These are phyloP conservation scores for Catharus ustulatus DNA, from an alignment of 2,797 vertebrate species.

Conservation along the genomic window DNA sequence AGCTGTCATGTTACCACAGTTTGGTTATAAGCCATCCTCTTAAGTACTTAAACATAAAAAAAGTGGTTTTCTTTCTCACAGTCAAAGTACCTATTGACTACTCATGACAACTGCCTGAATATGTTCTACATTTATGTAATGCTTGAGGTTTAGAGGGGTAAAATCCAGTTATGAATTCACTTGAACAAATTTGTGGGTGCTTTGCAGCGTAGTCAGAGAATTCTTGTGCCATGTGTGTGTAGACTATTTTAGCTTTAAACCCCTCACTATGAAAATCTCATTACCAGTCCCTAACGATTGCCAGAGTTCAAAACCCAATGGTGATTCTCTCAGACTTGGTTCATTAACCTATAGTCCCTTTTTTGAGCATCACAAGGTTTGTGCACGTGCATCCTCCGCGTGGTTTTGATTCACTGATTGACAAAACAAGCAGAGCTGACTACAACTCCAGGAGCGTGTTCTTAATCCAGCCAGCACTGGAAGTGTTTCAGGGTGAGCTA, in stretches of 20 bases:
- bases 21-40: neutral
- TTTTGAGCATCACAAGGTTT: neutral
- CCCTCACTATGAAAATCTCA: neutral
- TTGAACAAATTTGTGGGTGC: neutral
- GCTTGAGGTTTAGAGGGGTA: neutral
- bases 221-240: neutral
- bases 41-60: slow-evolving; percentile 1
- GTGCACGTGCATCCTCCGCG: neutral
- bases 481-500: slow-evolving; percentile 9
- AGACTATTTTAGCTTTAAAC: neutral
- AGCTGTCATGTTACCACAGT: neutral
- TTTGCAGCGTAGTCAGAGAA: neutral
- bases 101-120: neutral
- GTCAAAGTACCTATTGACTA: neutral
- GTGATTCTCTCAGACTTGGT: neutral
- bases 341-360: neutral
- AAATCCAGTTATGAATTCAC: neutral
- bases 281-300: neutral
- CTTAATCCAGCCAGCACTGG: neutral
- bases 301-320: neutral
- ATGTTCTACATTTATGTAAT: neutral
- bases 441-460: neutral
- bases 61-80: neutral
- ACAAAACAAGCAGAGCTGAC: neutral
- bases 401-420: neutral